Conservation (phyloP, 2,113 vertebrate genomes). For the Castor canadensis region DNA sequence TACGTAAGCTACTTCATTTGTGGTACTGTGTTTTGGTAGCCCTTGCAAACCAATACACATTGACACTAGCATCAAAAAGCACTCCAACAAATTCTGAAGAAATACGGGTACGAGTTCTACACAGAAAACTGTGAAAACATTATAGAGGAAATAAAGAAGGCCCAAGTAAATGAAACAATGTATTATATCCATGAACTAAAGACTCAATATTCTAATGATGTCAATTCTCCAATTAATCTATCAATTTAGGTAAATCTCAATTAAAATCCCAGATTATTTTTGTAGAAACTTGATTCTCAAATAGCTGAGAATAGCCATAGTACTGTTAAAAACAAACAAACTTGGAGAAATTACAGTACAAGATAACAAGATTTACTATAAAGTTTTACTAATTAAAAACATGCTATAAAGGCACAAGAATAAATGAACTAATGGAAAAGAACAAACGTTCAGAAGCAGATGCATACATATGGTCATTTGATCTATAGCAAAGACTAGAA, state of each 20-base stretch:
- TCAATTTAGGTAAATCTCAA: neutral
- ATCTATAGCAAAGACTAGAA: slow-evolving; percentile 16
- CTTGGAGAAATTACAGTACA: neutral
- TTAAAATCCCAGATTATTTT: slow-evolving; percentile 18
- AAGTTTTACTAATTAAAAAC: neutral
- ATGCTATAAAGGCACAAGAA: neutral
- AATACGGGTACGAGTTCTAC: neutral
- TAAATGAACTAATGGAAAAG: neutral
- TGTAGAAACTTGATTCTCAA: slow-evolving; percentile 25
- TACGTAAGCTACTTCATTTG: neutral
- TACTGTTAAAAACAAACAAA: neutral
- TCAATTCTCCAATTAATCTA: neutral
- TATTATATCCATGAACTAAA: neutral
- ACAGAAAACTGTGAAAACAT: neutral
- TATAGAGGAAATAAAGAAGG: neutral
- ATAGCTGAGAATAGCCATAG: neutral
- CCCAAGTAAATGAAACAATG: neutral
- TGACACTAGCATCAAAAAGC: neutral
- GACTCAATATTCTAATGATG: neutral
- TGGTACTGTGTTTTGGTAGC: neutral
- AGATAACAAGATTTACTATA: neutral
- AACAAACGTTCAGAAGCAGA: neutral
- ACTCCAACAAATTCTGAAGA: neutral
- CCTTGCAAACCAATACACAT: neutral
- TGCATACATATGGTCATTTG: neutral